These are phyloP conservation scores for Cetoscarus ocellatus DNA, from an alignment of 2,797 vertebrate genomes.

Conservation along the genomic window DNA sequence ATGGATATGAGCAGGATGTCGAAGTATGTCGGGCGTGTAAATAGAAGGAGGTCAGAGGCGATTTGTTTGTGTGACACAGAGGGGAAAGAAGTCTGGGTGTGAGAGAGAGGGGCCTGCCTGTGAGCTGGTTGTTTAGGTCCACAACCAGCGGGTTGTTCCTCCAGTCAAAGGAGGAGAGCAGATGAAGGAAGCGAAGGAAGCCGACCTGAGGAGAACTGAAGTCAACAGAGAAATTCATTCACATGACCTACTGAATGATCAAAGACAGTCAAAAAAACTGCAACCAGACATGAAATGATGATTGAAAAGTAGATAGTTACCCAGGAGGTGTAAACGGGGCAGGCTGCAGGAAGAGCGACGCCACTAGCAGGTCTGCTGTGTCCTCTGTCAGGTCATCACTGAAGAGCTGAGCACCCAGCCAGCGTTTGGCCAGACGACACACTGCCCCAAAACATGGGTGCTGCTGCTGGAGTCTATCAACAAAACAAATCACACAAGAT, in stretches of 20 bases:
- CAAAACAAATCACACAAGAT: neutral
- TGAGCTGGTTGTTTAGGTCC: slow-evolving; percentile 91
- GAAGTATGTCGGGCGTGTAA: slow-evolving; percentile 54
- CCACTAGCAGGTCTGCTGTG: slow-evolving; percentile 91
- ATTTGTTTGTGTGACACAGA: slow-evolving; percentile 48
- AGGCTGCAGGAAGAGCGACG: slow-evolving; percentile 92
- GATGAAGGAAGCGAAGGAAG: slow-evolving; percentile 93
- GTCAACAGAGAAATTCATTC: slow-evolving; percentile 36
- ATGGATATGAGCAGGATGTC: slow-evolving; percentile 60
- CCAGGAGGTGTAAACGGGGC: slow-evolving; percentile 91
- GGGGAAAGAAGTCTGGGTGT: neutral
- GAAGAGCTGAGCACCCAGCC: slow-evolving; percentile 93
- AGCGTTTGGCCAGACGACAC: slow-evolving; percentile 95
- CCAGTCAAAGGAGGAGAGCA: slow-evolving; percentile 96
- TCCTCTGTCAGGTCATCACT: slow-evolving; percentile 88
- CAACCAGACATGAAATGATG: slow-evolving; percentile 2
- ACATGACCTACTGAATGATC: slow-evolving; percentile 64
- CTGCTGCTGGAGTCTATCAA: slow-evolving; percentile 93
- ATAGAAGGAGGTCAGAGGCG: slow-evolving; percentile 53
- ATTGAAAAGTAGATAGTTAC: slow-evolving; percentile 74
- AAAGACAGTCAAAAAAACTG: slow-evolving; percentile 21
- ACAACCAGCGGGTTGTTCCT: slow-evolving; percentile 94
- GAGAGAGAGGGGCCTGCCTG: slow-evolving; percentile 82
- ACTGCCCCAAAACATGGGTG: slow-evolving; percentile 89
- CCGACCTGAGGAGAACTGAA: slow-evolving; percentile 95